These are phyloP conservation scores for Protula sp. DNA, from an alignment of 2,888 invertebrate species.

Conservation along the genomic window DNA sequence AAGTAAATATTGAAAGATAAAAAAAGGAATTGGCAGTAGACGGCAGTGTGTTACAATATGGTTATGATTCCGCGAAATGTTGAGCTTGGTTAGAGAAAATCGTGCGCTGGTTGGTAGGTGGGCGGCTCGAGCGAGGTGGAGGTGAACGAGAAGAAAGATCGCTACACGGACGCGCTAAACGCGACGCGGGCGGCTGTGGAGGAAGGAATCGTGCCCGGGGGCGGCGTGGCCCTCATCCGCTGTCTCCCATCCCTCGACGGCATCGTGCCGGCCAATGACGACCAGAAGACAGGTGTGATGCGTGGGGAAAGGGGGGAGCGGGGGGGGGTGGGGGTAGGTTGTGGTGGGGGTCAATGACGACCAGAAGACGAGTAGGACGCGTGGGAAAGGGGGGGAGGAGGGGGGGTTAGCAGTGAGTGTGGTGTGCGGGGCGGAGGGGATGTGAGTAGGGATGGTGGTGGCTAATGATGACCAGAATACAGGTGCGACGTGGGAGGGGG, in stretches of 20 bases:
- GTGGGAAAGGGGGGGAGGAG: too few species aligned
- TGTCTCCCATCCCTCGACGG: constrained; percentile 68
- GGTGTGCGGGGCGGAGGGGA: too few species aligned
- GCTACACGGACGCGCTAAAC: constrained; percentile 89
- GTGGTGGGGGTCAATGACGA: constrained; percentile 65
- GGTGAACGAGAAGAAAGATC: constrained; percentile 93
- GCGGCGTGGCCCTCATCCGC: constrained; percentile 84
- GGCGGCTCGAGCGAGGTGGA: constrained; percentile 83
- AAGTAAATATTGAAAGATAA: too few species aligned
- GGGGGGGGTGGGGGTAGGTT: too few species aligned
- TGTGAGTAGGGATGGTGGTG: constrained; percentile 62
- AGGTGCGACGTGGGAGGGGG: too few species aligned
- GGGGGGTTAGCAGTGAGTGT: too few species aligned
- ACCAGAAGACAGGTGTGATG: constrained; percentile 72
- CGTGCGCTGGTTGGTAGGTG: too few species aligned
- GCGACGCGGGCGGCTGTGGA: constrained; percentile 93
- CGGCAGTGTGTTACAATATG: too few species aligned
- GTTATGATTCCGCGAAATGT: too few species aligned
- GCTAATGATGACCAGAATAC: constrained; percentile 74
- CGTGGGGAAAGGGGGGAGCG: too few species aligned
- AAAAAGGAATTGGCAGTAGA: too few species aligned
- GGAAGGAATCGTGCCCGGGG: constrained; percentile 94
- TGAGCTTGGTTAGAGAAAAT: too few species aligned
- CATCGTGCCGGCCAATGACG: constrained; percentile 67
- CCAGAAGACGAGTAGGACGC: constrained; percentile 71